Evolutionary conservation across 1,140 invertebrate species (phyloP).

Genomic region (Lordiphosa mommai): DNA sequence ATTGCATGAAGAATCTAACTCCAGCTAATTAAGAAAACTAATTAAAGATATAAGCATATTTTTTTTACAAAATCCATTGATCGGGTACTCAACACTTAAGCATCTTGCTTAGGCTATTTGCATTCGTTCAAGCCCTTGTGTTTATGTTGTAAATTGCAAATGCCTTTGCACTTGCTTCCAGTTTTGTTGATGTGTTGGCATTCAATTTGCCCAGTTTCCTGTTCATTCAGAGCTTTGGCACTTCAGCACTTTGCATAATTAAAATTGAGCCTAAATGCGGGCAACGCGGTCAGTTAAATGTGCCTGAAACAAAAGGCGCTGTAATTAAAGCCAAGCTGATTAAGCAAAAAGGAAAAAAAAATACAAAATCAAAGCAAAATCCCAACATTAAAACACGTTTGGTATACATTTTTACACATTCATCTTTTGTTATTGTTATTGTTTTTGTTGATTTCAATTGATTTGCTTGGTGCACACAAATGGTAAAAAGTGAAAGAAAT

Average conservation of each 20-base stretch:
- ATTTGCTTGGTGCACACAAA: background rate
- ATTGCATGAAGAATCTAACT: too few relatives aligned
- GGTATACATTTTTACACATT: slow-evolving; percentile 50
- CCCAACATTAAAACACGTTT: slow-evolving; percentile 39
- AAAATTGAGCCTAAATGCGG: slow-evolving; percentile 16
- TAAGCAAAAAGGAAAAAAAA: background rate
- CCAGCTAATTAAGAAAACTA: too few relatives aligned
- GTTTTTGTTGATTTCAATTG: background rate
- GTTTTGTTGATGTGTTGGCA: background rate
- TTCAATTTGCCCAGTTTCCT: slow-evolving; percentile 25
- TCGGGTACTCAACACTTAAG: too few relatives aligned
- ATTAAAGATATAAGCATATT: too few relatives aligned
- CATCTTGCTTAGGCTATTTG: too few relatives aligned
- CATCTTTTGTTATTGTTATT: slow-evolving; percentile 26
- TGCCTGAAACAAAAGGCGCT: slow-evolving; percentile 5
- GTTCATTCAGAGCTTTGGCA: slow-evolving; percentile 3
- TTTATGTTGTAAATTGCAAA: too few relatives aligned
- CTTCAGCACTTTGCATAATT: slow-evolving; percentile 42
- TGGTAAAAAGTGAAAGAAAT: too few relatives aligned
- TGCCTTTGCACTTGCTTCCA: too few relatives aligned
- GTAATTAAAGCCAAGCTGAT: too few relatives aligned
- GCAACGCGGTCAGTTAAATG: background rate
- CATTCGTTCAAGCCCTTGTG: too few relatives aligned
- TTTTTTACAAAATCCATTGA: too few relatives aligned
- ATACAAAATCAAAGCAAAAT: background rate